A percentile compares a stretch with the other conserved stretches of the same genome.
phyloP scores from a whole-genome alignment of 2,797 vertebrate genomes.

The Melopsittacus undulatus region DNA sequence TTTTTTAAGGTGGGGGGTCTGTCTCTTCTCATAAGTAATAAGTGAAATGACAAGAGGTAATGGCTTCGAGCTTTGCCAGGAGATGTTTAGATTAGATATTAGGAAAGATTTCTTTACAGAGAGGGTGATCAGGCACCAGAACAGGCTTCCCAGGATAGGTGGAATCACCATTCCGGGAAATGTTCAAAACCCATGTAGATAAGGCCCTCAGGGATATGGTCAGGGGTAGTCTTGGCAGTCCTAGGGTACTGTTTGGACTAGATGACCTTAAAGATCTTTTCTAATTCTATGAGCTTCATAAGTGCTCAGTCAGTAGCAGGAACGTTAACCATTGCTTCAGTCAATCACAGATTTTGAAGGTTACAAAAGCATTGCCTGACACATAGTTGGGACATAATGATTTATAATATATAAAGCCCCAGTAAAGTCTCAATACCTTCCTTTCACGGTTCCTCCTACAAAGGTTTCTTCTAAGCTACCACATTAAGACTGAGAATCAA shows the following conservation, averaged over 20 bases:
- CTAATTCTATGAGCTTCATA: background rate
- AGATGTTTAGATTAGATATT: background rate
- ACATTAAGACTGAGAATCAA: background rate
- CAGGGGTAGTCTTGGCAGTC: background rate
- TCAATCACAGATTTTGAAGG: background rate
- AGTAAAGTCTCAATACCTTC: background rate
- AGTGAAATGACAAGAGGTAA: background rate
- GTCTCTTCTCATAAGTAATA: background rate
- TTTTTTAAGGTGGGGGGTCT: background rate
- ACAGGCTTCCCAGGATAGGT: background rate
- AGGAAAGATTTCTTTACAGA: background rate
- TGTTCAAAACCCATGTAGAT: background rate
- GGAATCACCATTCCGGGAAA: background rate
- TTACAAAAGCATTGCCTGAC: background rate
- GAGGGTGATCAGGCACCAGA: background rate
- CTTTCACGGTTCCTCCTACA: background rate
- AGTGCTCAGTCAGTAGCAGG: constrained; percentile 15
- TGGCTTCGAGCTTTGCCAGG: background rate
- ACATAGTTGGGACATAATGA: background rate
- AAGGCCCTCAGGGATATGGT: background rate
- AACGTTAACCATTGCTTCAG: background rate
- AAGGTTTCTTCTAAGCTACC: background rate
- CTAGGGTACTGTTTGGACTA: background rate
- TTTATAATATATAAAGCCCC: background rate
- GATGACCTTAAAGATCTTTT: background rate